Percentiles rank a stretch among this genome's conserved stretches.
Evolutionary conservation across 1,140 invertebrate genomes (phyloP).

Genomic region (Saxidomus purpurata): DNA sequence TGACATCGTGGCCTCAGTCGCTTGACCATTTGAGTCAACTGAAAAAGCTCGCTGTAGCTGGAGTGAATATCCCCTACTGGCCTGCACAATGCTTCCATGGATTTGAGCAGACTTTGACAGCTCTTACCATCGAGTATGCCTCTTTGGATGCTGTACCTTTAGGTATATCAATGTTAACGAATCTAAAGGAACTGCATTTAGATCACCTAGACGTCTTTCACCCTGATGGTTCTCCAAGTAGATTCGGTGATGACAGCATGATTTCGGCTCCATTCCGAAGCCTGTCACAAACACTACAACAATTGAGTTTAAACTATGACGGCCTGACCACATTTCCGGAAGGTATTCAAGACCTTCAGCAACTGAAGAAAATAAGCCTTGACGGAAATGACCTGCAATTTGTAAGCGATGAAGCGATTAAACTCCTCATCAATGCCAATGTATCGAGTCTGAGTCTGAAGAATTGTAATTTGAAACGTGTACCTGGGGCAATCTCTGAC

Average conservation of each 20-base stretch:
- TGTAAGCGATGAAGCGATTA: constrained; percentile 61
- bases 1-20: constrained; percentile 42
- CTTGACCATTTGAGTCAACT: constrained; percentile 46
- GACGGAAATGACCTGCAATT: constrained; percentile 62
- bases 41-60: constrained; percentile 31
- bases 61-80: constrained; percentile 28
- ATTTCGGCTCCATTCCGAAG: constrained; percentile 27
- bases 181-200: constrained; percentile 44
- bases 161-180: constrained; percentile 10
- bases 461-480: constrained; percentile 52
- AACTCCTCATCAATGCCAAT: constrained; percentile 36
- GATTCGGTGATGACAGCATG: constrained; percentile 48
- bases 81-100: constrained; percentile 52
- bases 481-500: constrained; percentile 59
- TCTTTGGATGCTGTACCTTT: constrained; percentile 28
- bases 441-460: constrained; percentile 38
- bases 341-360: constrained; percentile 31
- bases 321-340: constrained; percentile 61
- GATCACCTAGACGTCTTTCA: constrained; percentile 1
- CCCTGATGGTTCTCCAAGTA: background rate
- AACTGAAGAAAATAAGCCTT: constrained; percentile 13
- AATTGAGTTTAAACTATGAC: constrained; percentile 53
- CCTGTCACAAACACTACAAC: constrained; percentile 26
- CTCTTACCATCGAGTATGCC: constrained; percentile 42
- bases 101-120: constrained; percentile 46